Evolutionary conservation across 1,140 invertebrate genomes (phyloP).

Genomic region (Homarus americanus): DNA sequence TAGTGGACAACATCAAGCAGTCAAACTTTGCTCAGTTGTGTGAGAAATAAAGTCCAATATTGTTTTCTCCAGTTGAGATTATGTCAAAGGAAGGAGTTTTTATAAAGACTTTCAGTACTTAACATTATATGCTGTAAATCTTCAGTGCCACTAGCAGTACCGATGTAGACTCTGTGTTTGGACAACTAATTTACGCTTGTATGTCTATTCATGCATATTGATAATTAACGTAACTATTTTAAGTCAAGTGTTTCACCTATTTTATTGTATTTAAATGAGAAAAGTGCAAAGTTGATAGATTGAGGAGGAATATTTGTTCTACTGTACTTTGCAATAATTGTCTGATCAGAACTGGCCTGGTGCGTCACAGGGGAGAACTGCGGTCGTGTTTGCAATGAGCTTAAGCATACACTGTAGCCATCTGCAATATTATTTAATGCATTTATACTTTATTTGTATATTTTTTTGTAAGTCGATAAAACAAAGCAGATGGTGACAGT

Average conservation of each 20-base stretch:
- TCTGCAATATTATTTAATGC: background rate
- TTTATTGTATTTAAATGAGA: background rate
- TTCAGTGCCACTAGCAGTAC: no score
- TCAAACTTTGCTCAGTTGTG: background rate
- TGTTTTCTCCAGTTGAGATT: no score
- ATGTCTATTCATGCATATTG: no score
- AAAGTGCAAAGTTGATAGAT: background rate
- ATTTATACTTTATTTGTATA: background rate
- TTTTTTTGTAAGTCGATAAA: background rate
- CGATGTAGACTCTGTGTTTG: no score
- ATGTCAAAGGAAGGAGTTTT: no score
- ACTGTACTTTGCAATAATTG: background rate
- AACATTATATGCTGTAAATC: no score
- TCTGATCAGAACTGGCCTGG: background rate
- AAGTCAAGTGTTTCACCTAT: no score
- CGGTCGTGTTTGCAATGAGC: constrained; percentile 1
- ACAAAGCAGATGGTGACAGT: background rate
- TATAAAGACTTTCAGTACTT: no score
- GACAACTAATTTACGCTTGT: no score
- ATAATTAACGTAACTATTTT: no score
- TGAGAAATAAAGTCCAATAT: no score
- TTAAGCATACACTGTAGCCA: background rate
- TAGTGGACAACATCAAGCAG: background rate
- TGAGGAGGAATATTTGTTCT: no score
- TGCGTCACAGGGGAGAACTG: background rate